Conservation (phyloP, 1,140 invertebrate species). For the Trichonephila clavipes region DNA sequence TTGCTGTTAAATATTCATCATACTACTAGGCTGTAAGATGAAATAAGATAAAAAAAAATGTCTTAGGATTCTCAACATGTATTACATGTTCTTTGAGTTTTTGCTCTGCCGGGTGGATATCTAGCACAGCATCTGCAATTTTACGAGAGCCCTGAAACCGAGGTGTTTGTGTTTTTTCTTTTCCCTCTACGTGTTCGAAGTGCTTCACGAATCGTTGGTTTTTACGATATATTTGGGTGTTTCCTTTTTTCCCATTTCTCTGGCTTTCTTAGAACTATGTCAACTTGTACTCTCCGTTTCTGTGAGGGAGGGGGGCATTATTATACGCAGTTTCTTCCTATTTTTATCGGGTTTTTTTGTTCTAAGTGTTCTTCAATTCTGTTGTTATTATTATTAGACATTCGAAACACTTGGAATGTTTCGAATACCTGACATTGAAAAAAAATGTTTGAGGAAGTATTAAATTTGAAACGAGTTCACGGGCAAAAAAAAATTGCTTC, state of each 20-base stretch:
- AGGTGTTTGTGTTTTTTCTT: neutral
- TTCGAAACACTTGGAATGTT: neutral
- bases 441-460: too few relatives aligned
- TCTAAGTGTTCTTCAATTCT: neutral
- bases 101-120: conserved; percentile 4
- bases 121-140: conserved; percentile 21
- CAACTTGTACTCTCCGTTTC: neutral
- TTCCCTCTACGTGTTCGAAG: neutral
- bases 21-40: neutral
- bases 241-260: neutral
- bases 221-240: conserved; percentile 28
- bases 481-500: too few relatives aligned
- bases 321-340: neutral
- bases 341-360: neutral
- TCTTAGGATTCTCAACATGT: neutral
- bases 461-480: too few relatives aligned
- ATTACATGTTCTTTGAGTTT: conserved; percentile 8
- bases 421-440: neutral
- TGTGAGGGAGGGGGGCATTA: neutral
- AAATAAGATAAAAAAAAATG: neutral
- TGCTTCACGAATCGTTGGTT: conserved; percentile 4
- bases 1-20: conserved; percentile 15
- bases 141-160: neutral
- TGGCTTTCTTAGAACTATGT: neutral
- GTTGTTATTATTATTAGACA: neutral